Evolutionary conservation across 2,888 invertebrate genomes (phyloP).

Genomic region (Meiosimyza decipiens): DNA sequence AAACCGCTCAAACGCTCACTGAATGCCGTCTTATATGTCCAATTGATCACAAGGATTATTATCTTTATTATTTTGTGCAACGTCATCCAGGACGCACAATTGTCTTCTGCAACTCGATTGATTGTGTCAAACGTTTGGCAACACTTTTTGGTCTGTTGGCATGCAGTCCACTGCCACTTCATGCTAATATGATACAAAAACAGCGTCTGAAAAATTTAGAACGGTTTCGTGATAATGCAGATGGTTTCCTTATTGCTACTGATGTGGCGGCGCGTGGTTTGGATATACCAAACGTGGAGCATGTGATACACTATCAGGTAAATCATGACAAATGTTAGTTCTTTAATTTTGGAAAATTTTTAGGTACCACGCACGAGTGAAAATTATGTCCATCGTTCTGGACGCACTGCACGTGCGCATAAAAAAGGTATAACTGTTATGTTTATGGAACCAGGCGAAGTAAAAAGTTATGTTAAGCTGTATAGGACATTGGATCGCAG

Average conservation of each 20-base stretch:
- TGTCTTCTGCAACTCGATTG: constrained; percentile 94
- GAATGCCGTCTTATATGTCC: constrained; percentile 86
- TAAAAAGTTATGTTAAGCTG: constrained; percentile 80
- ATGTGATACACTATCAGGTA: constrained; percentile 93
- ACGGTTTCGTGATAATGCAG: constrained; percentile 78
- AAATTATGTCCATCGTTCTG: constrained; percentile 96
- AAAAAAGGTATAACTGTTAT: constrained; percentile 91
- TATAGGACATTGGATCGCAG: constrained; percentile 87
- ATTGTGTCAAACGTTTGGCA: constrained; percentile 85
- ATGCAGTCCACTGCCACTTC: constrained; percentile 81
- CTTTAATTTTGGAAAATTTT: constrained; percentile 45
- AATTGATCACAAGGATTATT: constrained; percentile 87
- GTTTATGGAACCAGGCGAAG: constrained; percentile 90
- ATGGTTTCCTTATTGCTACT: constrained; percentile 87
- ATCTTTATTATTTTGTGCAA: constrained; percentile 89
- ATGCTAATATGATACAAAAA: constrained; percentile 93
- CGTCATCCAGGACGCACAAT: constrained; percentile 90
- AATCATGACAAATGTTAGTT: neutral
- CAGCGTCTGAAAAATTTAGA: constrained; percentile 95
- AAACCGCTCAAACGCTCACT: constrained; percentile 84
- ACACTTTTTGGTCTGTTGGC: constrained; percentile 77
- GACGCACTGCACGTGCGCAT: constrained; percentile 92
- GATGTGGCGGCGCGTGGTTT: constrained; percentile 98
- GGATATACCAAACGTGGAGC: constrained; percentile 92
- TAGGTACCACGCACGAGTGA: constrained; percentile 91